phyloP scores from a whole-genome alignment of 2,888 invertebrate genomes.

The Automeris io region DNA sequence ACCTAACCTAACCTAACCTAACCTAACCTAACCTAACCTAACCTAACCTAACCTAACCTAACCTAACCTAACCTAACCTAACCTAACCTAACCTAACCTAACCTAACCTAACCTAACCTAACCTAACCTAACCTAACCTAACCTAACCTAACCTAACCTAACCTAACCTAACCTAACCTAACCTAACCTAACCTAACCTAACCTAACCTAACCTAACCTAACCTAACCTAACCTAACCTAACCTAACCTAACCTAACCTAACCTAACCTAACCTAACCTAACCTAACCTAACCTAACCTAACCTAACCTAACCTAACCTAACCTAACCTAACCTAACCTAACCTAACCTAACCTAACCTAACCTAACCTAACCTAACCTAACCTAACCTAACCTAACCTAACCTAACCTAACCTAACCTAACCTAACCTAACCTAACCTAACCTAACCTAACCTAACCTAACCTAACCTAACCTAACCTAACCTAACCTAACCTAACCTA shows the following conservation, averaged over 20 bases:
- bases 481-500: slow-evolving; percentile 13
- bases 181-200: slow-evolving; percentile 11
- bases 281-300: slow-evolving; percentile 11
- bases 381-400: slow-evolving; percentile 11
- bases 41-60: slow-evolving; percentile 12
- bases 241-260: slow-evolving; percentile 10
- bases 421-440: slow-evolving; percentile 13
- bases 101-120: slow-evolving; percentile 11
- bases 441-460: slow-evolving; percentile 13
- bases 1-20: slow-evolving; percentile 12
- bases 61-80: slow-evolving; percentile 12
- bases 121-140: slow-evolving; percentile 13
- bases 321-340: slow-evolving; percentile 11
- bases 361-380: slow-evolving; percentile 11
- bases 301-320: slow-evolving; percentile 11
- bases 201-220: slow-evolving; percentile 10
- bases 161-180: slow-evolving; percentile 12
- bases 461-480: slow-evolving; percentile 11
- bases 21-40: slow-evolving; percentile 10
- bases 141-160: slow-evolving; percentile 12
- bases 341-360: slow-evolving; percentile 11
- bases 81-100: slow-evolving; percentile 12
- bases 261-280: slow-evolving; percentile 11
- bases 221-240: slow-evolving; percentile 10
- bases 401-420: slow-evolving; percentile 14